These are phyloP conservation scores for Hyperoplus immaculatus DNA, from an alignment of 2,797 vertebrate genomes.

Conservation along the genomic window DNA sequence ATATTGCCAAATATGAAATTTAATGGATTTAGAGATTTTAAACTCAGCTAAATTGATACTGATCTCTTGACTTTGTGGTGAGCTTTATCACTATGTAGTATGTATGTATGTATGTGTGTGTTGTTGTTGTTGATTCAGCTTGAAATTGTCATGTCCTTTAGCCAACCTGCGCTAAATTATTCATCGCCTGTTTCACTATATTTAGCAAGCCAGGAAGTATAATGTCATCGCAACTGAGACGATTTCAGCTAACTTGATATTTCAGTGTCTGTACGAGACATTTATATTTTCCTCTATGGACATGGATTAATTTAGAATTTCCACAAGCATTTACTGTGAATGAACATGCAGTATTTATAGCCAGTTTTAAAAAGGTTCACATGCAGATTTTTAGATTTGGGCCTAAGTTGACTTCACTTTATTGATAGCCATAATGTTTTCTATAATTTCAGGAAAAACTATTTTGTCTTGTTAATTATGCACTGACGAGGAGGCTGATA, in stretches of 20 bases:
- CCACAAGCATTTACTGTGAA: constrained; percentile 2
- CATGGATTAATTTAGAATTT: constrained; percentile 22
- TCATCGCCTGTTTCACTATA: constrained; percentile 77
- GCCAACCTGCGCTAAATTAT: constrained; percentile 80
- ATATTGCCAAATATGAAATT: constrained; percentile 61
- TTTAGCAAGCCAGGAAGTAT: constrained; percentile 74
- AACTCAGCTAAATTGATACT: constrained; percentile 33
- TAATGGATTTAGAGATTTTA: constrained; percentile 43
- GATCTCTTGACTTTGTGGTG: constrained; percentile 20
- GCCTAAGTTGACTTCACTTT: constrained; percentile 9
- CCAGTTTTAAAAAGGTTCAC: constrained; percentile 27
- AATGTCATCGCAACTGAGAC: constrained; percentile 64
- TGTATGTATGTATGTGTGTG: constrained; percentile 27
- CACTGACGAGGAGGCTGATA: constrained; percentile 25
- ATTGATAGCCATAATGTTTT: constrained; percentile 28
- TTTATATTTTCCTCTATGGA: constrained; percentile 40
- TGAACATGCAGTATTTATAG: background rate
- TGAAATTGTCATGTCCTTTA: constrained; percentile 74
- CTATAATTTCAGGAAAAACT: constrained; percentile 14
- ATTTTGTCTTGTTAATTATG: constrained; percentile 5
- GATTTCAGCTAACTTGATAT: constrained; percentile 54
- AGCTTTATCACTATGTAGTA: constrained; percentile 29
- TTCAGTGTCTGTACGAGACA: constrained; percentile 47
- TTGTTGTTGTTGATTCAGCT: constrained; percentile 61
- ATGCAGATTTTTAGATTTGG: constrained; percentile 43